A percentile compares a stretch with the other conserved stretches of the same genome.
These are phyloP conservation scores for Callipepla squamata DNA, from an alignment of 2,113 vertebrate species.

Conservation along the genomic window DNA sequence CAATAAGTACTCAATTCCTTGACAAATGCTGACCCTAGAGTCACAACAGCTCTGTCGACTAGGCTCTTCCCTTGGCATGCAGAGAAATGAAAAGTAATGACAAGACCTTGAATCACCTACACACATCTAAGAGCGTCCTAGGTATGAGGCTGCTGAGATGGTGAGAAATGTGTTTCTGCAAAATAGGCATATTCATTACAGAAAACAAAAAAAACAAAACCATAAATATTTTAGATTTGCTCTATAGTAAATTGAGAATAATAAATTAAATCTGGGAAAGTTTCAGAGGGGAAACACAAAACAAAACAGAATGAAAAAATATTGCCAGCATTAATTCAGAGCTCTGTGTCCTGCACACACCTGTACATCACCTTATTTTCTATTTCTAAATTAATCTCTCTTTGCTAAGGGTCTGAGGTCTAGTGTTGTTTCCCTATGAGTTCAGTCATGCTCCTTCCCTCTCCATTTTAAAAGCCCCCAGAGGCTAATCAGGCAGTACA, in stretches of 20 bases:
- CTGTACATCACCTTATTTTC: background rate
- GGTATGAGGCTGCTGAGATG: background rate
- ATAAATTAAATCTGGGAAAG: background rate
- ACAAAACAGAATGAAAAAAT: background rate
- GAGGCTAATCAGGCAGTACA: background rate
- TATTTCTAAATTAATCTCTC: background rate
- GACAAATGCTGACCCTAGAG: background rate
- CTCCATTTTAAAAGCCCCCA: background rate
- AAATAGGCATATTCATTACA: background rate
- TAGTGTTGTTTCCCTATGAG: background rate
- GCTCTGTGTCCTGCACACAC: background rate
- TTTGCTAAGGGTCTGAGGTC: background rate
- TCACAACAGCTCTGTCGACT: background rate
- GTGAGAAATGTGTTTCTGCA: background rate
- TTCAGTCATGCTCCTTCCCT: background rate
- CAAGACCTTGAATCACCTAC: background rate
- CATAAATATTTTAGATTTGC: constrained; percentile 2
- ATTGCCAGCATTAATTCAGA: background rate
- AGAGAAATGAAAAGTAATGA: background rate
- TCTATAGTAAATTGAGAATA: background rate
- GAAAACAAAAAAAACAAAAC: background rate
- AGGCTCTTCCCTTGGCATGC: background rate
- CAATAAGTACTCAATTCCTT: background rate
- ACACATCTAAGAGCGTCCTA: background rate
- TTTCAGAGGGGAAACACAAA: background rate